These are phyloP conservation scores for Dinocampus coccinellae DNA, from an alignment of 2,888 invertebrate species.

Conservation along the genomic window DNA sequence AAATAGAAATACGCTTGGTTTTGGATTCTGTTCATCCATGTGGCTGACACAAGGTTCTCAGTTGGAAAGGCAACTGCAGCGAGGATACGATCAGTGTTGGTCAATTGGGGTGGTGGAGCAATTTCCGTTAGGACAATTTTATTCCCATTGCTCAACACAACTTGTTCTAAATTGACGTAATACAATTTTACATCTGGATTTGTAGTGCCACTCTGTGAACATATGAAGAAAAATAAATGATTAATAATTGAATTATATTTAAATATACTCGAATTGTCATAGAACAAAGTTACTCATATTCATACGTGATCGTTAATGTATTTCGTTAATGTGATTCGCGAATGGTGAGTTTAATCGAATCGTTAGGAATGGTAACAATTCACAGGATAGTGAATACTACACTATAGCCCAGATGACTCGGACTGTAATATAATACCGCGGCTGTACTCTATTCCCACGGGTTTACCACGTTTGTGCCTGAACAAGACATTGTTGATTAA, in stretches of 20 bases:
- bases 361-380: slow-evolving; percentile 28
- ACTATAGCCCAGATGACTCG: slow-evolving; percentile 8
- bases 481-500: not conserved
- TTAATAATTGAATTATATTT: slow-evolving; percentile 1
- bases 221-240: slow-evolving; percentile 3
- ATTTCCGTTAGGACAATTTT: slow-evolving; percentile 62
- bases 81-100: slow-evolving; percentile 73
- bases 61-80: slow-evolving; percentile 84
- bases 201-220: slow-evolving; percentile 74
- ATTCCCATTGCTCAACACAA: slow-evolving; percentile 56
- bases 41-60: slow-evolving; percentile 77
- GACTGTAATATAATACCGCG: slow-evolving; percentile 32
- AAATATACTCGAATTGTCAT: no score
- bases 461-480: slow-evolving; percentile 1
- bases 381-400: slow-evolving; percentile 22
- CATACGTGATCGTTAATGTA: no score
- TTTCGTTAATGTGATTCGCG: slow-evolving; percentile 7
- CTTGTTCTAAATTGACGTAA: slow-evolving; percentile 72
- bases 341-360: slow-evolving; percentile 31
- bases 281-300: no score
- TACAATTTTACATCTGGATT: slow-evolving; percentile 78
- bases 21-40: slow-evolving; percentile 93
- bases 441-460: slow-evolving; percentile 23
- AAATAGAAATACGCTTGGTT: slow-evolving; percentile 78
- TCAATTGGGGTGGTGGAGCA: slow-evolving; percentile 62